These are phyloP conservation scores for Anarsia innoxiella DNA, from an alignment of 2,888 invertebrate species.

Conservation along the genomic window DNA sequence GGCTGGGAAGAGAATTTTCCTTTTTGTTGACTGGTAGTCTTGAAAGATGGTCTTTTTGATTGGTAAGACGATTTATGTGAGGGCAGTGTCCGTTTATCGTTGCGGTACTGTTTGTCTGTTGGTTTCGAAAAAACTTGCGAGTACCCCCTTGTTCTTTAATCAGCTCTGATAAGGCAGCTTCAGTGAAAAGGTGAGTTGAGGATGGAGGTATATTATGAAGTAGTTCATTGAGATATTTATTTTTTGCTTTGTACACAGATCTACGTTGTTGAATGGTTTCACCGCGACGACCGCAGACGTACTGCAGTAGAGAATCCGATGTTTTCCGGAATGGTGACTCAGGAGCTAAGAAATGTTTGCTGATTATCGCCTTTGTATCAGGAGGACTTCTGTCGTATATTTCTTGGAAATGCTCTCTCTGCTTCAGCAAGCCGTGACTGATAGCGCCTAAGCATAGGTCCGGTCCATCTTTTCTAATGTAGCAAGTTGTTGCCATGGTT, in stretches of 20 bases:
- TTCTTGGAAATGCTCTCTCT: conserved; percentile 5
- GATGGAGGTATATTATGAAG: conserved; percentile 14
- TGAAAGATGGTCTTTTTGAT: no score
- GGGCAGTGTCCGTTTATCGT: background rate
- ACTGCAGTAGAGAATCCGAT: conserved; percentile 14
- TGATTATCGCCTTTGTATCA: conserved; percentile 6
- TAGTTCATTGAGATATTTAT: conserved; percentile 11
- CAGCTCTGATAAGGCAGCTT: conserved; percentile 7
- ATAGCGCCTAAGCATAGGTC: conserved; percentile 10
- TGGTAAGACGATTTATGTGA: background rate
- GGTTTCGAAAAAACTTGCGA: conserved; percentile 13
- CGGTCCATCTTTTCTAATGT: conserved; percentile 10
- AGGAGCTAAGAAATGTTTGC: conserved; percentile 7
- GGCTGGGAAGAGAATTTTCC: no score
- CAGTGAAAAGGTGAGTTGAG: conserved; percentile 12
- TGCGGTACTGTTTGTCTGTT: background rate
- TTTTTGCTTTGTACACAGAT: conserved; percentile 10
- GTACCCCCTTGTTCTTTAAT: conserved; percentile 8
- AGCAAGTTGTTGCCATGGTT: background rate
- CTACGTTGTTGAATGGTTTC: conserved; percentile 16
- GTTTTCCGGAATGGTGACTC: conserved; percentile 12
- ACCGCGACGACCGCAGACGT: conserved; percentile 15
- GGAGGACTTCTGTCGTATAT: conserved; percentile 4
- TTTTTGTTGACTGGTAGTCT: no score
- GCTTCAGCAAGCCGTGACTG: conserved; percentile 7